Base-by-base conservation (phyloP, 2,113 vertebrate species). In the Maccullochella peelii region DNA sequence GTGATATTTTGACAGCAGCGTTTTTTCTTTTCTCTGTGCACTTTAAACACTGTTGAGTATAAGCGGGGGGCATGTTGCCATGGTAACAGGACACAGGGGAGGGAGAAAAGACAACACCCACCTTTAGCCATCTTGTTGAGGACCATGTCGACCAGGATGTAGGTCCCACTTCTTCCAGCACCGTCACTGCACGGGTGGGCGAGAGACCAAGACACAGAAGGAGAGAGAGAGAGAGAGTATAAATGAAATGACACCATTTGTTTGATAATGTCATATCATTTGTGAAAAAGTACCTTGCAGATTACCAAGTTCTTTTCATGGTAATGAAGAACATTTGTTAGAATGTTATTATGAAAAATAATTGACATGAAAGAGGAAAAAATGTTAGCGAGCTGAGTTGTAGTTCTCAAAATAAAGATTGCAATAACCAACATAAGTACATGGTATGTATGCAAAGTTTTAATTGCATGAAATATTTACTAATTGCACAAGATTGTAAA, bases 111-210 rank as follows among this genome's bases (percentile, higher is more conserved):
- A 4, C 1, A 23, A n/a, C 79, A 87, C 95, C 84, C 92, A 99
- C 98, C 98, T 97, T 99, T 99, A 21, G 98, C 97, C 98, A 99
- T 99, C 91, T 98, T 97, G 94, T 99, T 99, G 87, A 99, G 96
- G 73, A 99, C 98, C 98, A 99, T 99, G 94, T 99, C 98, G 0
- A 99, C 89, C 30, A 99, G 96, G 88, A 98, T 95, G 88, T 99
- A 99, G 0, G 98, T 99, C 15, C 98, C 98, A 0, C 95, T 96
- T 73, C 98, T 95, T 30, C 98, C 98, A 0, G 97, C 95, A 0
- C 98, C 98, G 0, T 99, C 98, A 70, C 98, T 99, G 96, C 33
- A 76, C 0, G 44, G 93, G 44, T 2, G 58, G 63, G 42, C 27
- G 27, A 66, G 49, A 78, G 72, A 82, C 40, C 70, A 40, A 59